Percentiles rank a stretch among this genome's conserved stretches.
phyloP scores from a whole-genome alignment of 2,797 vertebrate species.

The Sphenopsis melanotis region DNA sequence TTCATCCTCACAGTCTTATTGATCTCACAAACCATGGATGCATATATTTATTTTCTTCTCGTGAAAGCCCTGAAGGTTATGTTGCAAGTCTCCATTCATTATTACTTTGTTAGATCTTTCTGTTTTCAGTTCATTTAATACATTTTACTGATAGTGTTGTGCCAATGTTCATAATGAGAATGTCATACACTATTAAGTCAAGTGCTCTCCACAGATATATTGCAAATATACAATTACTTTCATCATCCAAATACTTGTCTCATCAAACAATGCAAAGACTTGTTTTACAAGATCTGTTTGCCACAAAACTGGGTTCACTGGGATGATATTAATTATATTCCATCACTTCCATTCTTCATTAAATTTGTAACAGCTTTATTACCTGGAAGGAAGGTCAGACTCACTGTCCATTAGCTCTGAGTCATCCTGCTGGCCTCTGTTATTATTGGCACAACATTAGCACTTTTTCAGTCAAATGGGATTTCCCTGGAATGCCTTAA shows the following conservation, averaged over 20 bases:
- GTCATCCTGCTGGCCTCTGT: slow-evolving; percentile 23
- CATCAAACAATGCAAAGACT: neutral
- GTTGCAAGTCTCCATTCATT: neutral
- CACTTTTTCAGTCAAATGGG: neutral
- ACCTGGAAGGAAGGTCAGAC: neutral
- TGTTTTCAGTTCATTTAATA: neutral
- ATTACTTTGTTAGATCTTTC: neutral
- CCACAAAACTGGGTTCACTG: neutral
- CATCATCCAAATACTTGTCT: neutral
- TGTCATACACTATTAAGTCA: neutral
- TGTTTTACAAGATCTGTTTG: neutral
- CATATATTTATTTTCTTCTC: neutral
- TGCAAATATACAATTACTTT: neutral
- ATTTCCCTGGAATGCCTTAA: slow-evolving; percentile 34
- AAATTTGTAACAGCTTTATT: slow-evolving; percentile 21
- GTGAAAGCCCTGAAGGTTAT: neutral
- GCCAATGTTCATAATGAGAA: neutral
- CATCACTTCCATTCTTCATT: neutral
- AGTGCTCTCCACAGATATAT: neutral
- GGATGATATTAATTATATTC: neutral
- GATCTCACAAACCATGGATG: neutral
- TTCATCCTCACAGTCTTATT: neutral
- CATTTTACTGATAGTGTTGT: neutral
- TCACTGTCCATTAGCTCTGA: neutral
- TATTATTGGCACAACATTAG: slow-evolving; percentile 27